These are phyloP conservation scores for Coremacera marginata DNA, from an alignment of 2,888 invertebrate species.

Conservation along the genomic window DNA sequence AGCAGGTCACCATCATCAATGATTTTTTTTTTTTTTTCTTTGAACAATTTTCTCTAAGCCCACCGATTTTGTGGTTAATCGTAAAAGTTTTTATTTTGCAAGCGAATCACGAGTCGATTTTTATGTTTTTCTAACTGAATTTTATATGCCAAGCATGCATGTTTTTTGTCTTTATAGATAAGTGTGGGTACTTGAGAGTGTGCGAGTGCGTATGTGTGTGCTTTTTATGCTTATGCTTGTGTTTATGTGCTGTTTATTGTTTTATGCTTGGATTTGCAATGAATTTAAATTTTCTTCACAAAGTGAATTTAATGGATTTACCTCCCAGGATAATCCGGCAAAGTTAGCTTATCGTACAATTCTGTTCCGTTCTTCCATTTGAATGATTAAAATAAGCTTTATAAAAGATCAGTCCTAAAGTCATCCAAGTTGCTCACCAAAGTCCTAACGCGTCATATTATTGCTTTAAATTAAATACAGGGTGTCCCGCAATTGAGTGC, in stretches of 20 bases:
- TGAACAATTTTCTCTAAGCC: background rate
- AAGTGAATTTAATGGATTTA: no score
- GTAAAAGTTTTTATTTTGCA: background rate
- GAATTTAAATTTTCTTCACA: background rate
- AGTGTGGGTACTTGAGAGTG: background rate
- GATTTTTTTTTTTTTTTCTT: background rate
- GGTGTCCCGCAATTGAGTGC: no score
- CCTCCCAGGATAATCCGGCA: no score
- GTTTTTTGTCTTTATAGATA: background rate
- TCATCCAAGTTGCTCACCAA: no score
- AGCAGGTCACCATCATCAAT: no score
- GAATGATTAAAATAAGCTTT: no score
- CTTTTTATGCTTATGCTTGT: background rate
- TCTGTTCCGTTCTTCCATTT: no score
- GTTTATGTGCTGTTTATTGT: constrained; percentile 19
- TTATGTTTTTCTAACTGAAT: constrained; percentile 19
- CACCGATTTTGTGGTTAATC: background rate
- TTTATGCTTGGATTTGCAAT: constrained; percentile 1
- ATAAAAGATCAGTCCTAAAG: no score
- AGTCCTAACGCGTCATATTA: no score
- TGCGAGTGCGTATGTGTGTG: background rate
- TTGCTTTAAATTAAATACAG: no score
- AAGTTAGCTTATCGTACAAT: no score
- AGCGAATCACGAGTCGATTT: constrained; percentile 21
- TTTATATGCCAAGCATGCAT: constrained; percentile 5